Evolutionary conservation across 2,113 vertebrate species (phyloP).

Genomic region (Myrmecobius fasciatus): DNA sequence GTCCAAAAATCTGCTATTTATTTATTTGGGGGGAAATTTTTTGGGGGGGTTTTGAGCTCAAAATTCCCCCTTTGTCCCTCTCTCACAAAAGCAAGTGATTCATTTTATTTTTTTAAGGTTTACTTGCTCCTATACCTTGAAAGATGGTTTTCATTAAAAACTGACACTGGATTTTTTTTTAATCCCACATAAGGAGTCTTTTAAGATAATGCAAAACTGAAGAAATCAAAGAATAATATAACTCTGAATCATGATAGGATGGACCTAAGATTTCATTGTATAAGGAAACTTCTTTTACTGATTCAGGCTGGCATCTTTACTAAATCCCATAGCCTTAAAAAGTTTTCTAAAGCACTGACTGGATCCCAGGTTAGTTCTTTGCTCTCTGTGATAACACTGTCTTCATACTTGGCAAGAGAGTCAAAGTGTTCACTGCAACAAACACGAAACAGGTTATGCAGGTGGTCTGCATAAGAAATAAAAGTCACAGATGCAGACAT

Average conservation of each 20-base stretch:
- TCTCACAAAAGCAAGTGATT: background rate
- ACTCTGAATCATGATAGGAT: background rate
- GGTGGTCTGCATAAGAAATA: background rate
- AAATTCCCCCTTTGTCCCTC: background rate
- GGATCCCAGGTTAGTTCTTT: background rate
- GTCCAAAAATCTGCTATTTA: background rate
- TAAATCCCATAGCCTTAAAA: background rate
- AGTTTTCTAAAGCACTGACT: background rate
- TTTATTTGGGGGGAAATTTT: background rate
- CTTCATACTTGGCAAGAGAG: background rate
- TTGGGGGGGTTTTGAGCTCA: background rate
- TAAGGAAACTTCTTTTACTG: background rate
- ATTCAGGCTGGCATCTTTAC: background rate
- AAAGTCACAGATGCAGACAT: background rate
- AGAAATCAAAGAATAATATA: background rate
- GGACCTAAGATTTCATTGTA: background rate
- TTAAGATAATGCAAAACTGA: background rate
- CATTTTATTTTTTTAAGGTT: conserved; percentile 48
- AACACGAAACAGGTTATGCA: background rate
- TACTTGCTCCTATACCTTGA: conserved; percentile 24
- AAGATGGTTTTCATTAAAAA: conserved; percentile 23
- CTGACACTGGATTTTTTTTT: background rate
- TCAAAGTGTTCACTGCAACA: background rate
- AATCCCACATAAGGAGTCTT: conserved; percentile 24
- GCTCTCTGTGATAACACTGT: background rate